Percentiles rank a stretch among this genome's conserved stretches.
These are phyloP conservation scores for Carposina sasakii DNA, from an alignment of 1,140 invertebrate species.

Conservation along the genomic window DNA sequence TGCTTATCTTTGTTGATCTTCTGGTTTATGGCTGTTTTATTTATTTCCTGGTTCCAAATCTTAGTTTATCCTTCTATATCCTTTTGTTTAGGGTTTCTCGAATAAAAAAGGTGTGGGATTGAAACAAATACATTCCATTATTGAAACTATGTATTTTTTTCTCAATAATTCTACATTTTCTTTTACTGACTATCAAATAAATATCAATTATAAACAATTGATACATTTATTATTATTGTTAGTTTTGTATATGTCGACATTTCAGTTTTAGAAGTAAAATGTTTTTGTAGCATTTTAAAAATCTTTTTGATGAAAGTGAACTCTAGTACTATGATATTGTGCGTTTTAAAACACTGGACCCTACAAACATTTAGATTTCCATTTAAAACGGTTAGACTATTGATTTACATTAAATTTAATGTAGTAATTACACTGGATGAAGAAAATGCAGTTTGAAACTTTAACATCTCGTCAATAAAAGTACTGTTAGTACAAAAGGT, in stretches of 20 bases:
- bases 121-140: conserved; percentile 54
- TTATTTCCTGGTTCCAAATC: background rate
- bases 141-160: conserved; percentile 70
- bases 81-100: conserved; percentile 3
- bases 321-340: conserved; percentile 70
- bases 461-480: conserved; percentile 48
- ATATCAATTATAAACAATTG: conserved; percentile 71
- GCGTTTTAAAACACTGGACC: conserved; percentile 69
- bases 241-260: conserved; percentile 68
- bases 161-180: conserved; percentile 66
- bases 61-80: conserved; percentile 1
- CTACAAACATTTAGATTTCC: conserved; percentile 68
- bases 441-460: conserved; percentile 56
- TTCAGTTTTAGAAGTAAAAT: conserved; percentile 59
- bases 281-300: conserved; percentile 53
- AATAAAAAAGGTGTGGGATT: conserved; percentile 18
- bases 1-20: conserved; percentile 4
- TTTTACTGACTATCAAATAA: conserved; percentile 68
- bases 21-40: background rate
- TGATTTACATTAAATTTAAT: conserved; percentile 59
- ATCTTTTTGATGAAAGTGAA: conserved; percentile 61
- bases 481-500: conserved; percentile 58
- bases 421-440: conserved; percentile 61
- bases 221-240: conserved; percentile 65
- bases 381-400: conserved; percentile 66